Base-by-base conservation (phyloP, 2,797 vertebrate species). In the Spondyliosoma cantharus region DNA sequence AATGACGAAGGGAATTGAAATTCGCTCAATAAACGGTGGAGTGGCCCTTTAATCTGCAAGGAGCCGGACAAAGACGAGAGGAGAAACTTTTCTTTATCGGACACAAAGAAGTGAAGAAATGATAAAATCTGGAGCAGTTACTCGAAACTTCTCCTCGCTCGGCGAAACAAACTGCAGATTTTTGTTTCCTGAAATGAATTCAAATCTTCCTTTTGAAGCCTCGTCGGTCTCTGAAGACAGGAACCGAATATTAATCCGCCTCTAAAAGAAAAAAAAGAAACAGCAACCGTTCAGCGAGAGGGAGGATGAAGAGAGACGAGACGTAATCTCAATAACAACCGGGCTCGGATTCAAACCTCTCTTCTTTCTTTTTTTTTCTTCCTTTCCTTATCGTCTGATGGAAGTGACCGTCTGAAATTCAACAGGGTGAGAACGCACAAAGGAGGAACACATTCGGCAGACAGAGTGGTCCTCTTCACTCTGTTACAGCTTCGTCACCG, bases 351-450 rank as follows among this genome's bases (percentile, higher is more conserved):
- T 88, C 66, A 86, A 73, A 71, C 29, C 48, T 74, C 57, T 45
- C 56, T 87, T 82, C 70, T 78, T 59, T 66, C 5, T 32, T 32
- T 6, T 32, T 32, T 32, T 32, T 32, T n/a, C n/a, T 66, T 45
- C 71, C 61, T 76, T 67, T 83, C 82, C 78, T 89, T 82, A 87
- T 87, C 86, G 62, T 82, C 53, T n/a, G 24, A 68, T 71, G 79
- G 80, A 85, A 77, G 73, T 74, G 69, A 71, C 71, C 72, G 32
- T 81, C 71, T 78, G 71, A 66, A 64, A 69, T 68, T 66, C 49
- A 69, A 76, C 61, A 75, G 24, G 74, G 76, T 24, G 52, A 65
- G 49, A 9, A 76, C 22, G 46, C 22, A 71, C 71, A 75, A 58
- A 77, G 86, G 58, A 48, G 61, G 14, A 83, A 67, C n/a, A 20